Evolutionary conservation across 2,888 invertebrate genomes (phyloP).

Genomic region (Phaedon cochleariae): DNA sequence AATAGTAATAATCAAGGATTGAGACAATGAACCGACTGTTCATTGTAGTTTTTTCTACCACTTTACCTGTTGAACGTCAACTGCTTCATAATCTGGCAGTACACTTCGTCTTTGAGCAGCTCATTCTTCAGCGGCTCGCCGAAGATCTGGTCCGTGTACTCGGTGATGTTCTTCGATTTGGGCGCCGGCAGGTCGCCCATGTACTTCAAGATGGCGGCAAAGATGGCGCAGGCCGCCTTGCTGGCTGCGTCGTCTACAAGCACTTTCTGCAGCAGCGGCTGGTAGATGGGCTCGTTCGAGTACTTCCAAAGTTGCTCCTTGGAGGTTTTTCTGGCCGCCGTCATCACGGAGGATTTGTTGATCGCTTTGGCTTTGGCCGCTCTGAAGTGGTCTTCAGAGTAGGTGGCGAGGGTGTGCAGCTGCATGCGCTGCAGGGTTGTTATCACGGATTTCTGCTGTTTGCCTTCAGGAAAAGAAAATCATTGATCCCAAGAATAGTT

Average conservation of each 20-base stretch:
- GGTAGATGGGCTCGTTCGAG: slow-evolving; percentile 81
- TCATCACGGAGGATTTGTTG: slow-evolving; percentile 71
- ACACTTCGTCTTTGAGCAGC: slow-evolving; percentile 80
- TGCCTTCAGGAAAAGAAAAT: too few relatives aligned
- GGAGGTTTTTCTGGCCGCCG: slow-evolving; percentile 71
- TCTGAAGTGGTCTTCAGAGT: slow-evolving; percentile 84
- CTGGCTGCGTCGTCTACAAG: slow-evolving; percentile 74
- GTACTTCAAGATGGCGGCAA: slow-evolving; percentile 77
- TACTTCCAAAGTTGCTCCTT: slow-evolving; percentile 84
- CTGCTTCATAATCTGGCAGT: slow-evolving; percentile 87
- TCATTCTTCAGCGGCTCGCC: slow-evolving; percentile 78
- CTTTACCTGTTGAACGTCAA: slow-evolving; percentile 90
- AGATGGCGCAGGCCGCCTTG: slow-evolving; percentile 71
- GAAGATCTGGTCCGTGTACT: slow-evolving; percentile 91
- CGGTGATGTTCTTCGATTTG: slow-evolving; percentile 77
- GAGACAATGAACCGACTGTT: too few relatives aligned
- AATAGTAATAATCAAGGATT: too few relatives aligned
- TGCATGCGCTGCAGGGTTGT: slow-evolving; percentile 72
- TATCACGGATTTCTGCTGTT: slow-evolving; percentile 50
- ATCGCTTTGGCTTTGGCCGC: slow-evolving; percentile 62
- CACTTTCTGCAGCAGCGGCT: slow-evolving; percentile 82
- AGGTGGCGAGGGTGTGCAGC: slow-evolving; percentile 85
- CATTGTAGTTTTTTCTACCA: too few relatives aligned
- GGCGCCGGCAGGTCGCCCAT: slow-evolving; percentile 94
- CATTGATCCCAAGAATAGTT: too few relatives aligned